phyloP scores from a whole-genome alignment of 2,797 vertebrate genomes.

The Cryptoblepharus egeriae region DNA sequence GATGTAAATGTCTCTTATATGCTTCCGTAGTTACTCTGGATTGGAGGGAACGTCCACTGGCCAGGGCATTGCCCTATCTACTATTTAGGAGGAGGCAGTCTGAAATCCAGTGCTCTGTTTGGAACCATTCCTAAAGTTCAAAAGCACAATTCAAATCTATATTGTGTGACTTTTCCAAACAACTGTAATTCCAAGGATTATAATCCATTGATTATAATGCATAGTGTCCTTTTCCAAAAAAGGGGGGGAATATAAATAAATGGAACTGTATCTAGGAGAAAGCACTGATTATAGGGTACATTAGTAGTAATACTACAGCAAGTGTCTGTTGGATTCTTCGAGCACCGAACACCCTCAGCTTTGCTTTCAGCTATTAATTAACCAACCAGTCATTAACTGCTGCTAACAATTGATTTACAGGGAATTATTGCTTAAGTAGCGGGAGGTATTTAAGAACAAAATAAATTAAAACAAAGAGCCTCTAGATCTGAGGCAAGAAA shows the following conservation, averaged over 20 bases:
- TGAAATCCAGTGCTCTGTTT: too few relatives aligned
- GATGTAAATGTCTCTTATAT: too few relatives aligned
- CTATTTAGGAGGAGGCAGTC: too few relatives aligned
- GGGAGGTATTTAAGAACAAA: slow-evolving; percentile 80
- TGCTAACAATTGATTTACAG: slow-evolving; percentile 81
- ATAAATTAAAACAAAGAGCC: slow-evolving; percentile 83
- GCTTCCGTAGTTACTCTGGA: too few relatives aligned
- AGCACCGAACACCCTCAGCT: slow-evolving; percentile 72
- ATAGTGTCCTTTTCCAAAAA: slow-evolving; percentile 51
- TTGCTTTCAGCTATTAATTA: slow-evolving; percentile 83
- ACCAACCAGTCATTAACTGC: slow-evolving; percentile 80
- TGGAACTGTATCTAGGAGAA: slow-evolving; percentile 33
- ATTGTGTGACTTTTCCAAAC: slow-evolving; percentile 12
- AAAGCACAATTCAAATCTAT: neutral
- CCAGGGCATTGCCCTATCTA: too few relatives aligned
- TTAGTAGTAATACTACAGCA: slow-evolving; percentile 60
- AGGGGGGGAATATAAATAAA: neutral
- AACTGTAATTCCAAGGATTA: too few relatives aligned
- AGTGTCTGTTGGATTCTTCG: slow-evolving; percentile 65
- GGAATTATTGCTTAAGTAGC: slow-evolving; percentile 80
- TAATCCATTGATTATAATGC: slow-evolving; percentile 26
- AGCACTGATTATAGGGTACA: slow-evolving; percentile 63
- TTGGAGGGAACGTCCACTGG: too few relatives aligned
- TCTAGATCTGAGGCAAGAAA: slow-evolving; percentile 71
- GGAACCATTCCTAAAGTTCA: neutral